A percentile compares a stretch with the other conserved stretches of the same genome.
Evolutionary conservation across 2,888 invertebrate genomes (phyloP).

Genomic region (Meiosimyza platycephala): DNA sequence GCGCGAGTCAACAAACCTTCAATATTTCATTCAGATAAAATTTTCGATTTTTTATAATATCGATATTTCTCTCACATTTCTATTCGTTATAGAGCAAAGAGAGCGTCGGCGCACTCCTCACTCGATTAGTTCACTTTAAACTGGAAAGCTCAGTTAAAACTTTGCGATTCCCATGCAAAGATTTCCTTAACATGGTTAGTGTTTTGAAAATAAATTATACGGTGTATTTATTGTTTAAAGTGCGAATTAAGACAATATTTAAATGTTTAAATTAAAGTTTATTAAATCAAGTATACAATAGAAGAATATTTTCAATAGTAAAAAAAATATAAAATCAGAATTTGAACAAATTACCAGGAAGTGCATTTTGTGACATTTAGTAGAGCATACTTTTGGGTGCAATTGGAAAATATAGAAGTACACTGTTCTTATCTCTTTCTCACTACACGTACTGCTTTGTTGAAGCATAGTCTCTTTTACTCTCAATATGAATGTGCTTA

Average conservation of each 20-base stretch:
- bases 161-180: conserved; percentile 1
- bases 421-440: background rate
- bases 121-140: too few relatives aligned
- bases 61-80: too few relatives aligned
- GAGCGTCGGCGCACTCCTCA: too few relatives aligned
- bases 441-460: background rate
- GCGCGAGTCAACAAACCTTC: too few relatives aligned
- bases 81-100: too few relatives aligned
- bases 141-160: conserved; percentile 7
- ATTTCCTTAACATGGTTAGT: background rate
- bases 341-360: background rate
- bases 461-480: background rate
- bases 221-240: too few relatives aligned
- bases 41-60: too few relatives aligned
- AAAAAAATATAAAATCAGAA: background rate
- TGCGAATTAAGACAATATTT: too few relatives aligned
- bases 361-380: conserved; percentile 4
- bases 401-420: conserved; percentile 20
- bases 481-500: background rate
- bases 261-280: too few relatives aligned
- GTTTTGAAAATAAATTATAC: too few relatives aligned
- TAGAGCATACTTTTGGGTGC: conserved; percentile 37
- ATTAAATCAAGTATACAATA: background rate
- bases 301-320: background rate
- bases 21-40: too few relatives aligned